Base-by-base conservation (phyloP, 1,140 invertebrate genomes). In the Goniozus legneri region DNA sequence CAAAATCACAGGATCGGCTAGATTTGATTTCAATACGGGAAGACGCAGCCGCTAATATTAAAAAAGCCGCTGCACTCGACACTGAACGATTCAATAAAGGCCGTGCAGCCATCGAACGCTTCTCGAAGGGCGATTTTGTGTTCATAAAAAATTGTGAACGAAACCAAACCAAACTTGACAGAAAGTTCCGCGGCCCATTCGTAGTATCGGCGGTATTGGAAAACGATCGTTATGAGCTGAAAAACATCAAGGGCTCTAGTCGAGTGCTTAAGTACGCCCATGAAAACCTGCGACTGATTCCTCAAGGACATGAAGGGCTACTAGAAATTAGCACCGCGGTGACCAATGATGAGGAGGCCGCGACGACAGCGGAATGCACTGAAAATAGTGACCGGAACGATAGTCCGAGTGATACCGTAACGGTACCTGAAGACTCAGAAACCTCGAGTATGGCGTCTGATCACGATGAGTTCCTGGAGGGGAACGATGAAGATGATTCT, bases 101-200 rank as follows among this genome's bases (percentile, higher is more conserved):
- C 10, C 4, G 10, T 6, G 24, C 24, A 27, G 10, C 4, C 4
- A 10, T 27, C 10, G 10, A 27, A 10, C 4, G 10, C 4, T 27
- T 27, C 10, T 15, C 45, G 64, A 44, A 37, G 60, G 47, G 18
- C 10, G 24, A 27, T 10, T 27, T 27, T 10, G 24, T 27, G 10
- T 27, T 27, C 10, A 27, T 27, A 27, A 27, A 27, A 27, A 6
- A 10, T 10, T 27, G 24, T 27, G 24, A 27, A 27, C 4, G 24
- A 27, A 27, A 27, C 10, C 24, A 27, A 27, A 10, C 24, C 4
- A 27, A 27, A 10, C 24, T 27, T 6, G 24, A 27, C 10, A 4
- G 4, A 6, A 27, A 27, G 10, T 27, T 6, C 10, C 4, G 10
- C 4, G 24, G 24, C 4, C 49, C 32, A 35, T 44, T 38, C 27